Evolutionary conservation across 1,140 invertebrate genomes (phyloP), one percentile per base, ranked within the genome.

Genomic region (Drosophila rhopaloa): DNA sequence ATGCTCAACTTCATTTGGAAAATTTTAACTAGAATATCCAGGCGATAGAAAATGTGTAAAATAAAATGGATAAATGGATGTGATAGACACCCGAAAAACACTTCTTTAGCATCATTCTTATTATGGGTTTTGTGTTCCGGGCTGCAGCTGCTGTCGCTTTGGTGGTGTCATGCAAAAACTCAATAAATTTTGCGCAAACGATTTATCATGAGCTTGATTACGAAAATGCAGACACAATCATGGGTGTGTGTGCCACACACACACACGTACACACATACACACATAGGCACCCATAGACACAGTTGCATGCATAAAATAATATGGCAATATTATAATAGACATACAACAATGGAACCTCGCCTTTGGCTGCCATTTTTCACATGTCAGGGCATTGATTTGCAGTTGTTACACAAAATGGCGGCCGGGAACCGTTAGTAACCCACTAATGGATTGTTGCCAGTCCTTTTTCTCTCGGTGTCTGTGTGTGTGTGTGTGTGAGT

Each of bases 191-290:
- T 88, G 73, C 63, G 80, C 83, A 76, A 88, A 81, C 84, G 84
- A 88, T 88, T 88, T 84, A 88, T 88, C 80, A 88, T 88, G 84
- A 81, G 84, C 68, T 88, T 88, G 84, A 88, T 88, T 88, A 88
- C 84, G 80, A 89, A 80, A 88, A 83, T 89, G 80, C 84, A 88
- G 80, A 88, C 83, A 77, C 76, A 88, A 71, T 81, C 81, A 75
- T 43, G 66, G 57, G 50, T 57, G 35, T 68, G 19, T 48, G 44
- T 41, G 35, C 37, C 57, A 50, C 29, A 70, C 46, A 53, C 46
- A 53, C 54, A 59, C 48, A 59, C 43, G 16, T 1, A 16, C 16
- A 72, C 10, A 43, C 8, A 38, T 29, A 70, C 46, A 53, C 54
- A 59, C 41, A 60, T 37, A 72, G 13, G 32, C 8, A 37, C 19